A percentile compares a stretch with the other conserved stretches of the same genome.
Evolutionary conservation across 2,797 vertebrate species (phyloP).

Genomic region (Myotis myotis): DNA sequence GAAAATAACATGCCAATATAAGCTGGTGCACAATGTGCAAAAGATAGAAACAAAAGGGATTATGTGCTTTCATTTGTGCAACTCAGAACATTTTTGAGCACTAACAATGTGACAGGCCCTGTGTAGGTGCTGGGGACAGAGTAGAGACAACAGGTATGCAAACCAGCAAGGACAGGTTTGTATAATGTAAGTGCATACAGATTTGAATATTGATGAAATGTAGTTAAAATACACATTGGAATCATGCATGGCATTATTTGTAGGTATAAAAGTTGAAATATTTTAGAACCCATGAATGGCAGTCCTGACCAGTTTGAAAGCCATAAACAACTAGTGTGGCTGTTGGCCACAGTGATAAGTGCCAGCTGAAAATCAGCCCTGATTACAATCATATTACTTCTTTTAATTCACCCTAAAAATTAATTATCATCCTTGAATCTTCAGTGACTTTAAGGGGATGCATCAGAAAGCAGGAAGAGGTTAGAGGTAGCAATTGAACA

Average conservation of each 20-base stretch:
- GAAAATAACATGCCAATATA: neutral
- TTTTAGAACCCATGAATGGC: neutral
- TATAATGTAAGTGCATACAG: neutral
- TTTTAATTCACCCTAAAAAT: slow-evolving; percentile 37
- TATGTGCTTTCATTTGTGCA: neutral
- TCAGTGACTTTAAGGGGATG: neutral
- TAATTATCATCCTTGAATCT: slow-evolving; percentile 50
- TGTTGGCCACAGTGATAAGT: neutral
- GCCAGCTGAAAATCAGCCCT: neutral
- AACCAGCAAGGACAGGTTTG: neutral
- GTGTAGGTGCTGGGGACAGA: neutral
- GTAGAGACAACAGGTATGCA: neutral
- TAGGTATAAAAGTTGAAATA: neutral
- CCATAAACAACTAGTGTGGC: neutral
- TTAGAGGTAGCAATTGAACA: slow-evolving; percentile 44
- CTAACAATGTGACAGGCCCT: neutral
- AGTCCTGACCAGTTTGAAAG: neutral
- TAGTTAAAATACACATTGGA: neutral
- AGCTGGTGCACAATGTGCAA: neutral
- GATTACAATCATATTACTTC: neutral
- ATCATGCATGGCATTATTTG: neutral
- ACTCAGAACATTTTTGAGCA: neutral
- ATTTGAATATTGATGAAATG: neutral
- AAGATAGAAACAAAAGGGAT: neutral
- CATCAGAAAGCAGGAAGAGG: slow-evolving; percentile 5